phyloP scores from a whole-genome alignment of 2,888 invertebrate species.

The Drosophila aldrichi region DNA sequence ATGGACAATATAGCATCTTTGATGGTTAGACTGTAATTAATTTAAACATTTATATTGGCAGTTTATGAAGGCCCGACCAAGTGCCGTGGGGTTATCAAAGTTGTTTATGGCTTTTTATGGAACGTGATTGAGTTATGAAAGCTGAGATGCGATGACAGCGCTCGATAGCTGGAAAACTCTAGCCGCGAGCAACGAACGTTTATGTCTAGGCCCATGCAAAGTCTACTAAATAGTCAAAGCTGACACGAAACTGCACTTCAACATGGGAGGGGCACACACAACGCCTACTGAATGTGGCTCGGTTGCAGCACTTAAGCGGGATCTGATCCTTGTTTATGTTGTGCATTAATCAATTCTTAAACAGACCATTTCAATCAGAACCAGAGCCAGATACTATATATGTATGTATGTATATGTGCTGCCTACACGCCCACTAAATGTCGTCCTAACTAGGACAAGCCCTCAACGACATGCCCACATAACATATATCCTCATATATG shows the following conservation, averaged over 20 bases:
- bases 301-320: constrained; percentile 14
- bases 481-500: constrained; percentile 21
- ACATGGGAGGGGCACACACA: constrained; percentile 46
- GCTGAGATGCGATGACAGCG: constrained; percentile 38
- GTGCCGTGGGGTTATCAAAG: constrained; percentile 21
- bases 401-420: not conserved
- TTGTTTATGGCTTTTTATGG: constrained; percentile 43
- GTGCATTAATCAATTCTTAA: constrained; percentile 63
- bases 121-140: constrained; percentile 71
- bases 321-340: constrained; percentile 24
- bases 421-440: constrained; percentile 45
- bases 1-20: constrained; percentile 44
- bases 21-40: constrained; percentile 75
- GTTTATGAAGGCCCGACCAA: constrained; percentile 64
- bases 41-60: constrained; percentile 75
- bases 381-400: constrained; percentile 4
- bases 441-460: constrained; percentile 39
- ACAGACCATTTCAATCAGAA: constrained; percentile 60
- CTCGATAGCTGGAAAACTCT: constrained; percentile 1
- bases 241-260: constrained; percentile 58
- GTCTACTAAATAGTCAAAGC: constrained; percentile 38
- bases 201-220: constrained; percentile 12
- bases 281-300: constrained; percentile 42
- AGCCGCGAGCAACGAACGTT: not conserved
- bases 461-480: constrained; percentile 18